Base-by-base conservation (phyloP, 2,113 vertebrate species). In the Isichthys henryi region DNA sequence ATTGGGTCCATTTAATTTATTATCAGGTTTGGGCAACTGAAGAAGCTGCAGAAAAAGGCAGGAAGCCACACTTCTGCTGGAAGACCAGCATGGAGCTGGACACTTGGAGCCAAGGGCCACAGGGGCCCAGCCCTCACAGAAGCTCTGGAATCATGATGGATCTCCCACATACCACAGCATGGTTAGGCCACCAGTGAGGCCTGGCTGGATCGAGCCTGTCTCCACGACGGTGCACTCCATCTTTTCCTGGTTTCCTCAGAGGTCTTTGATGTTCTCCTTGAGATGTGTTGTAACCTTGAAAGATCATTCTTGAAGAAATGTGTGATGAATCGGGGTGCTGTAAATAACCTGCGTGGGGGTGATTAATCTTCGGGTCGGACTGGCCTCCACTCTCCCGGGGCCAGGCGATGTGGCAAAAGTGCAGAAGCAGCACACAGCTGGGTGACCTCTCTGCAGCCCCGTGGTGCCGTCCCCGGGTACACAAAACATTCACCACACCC, bases 281-380 rank as follows among this genome's bases (percentile, higher is more conserved):
- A 83, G 70, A 80, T 50, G 48, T 86, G 92, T 91, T 53, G 92
- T 94, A 93, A 89, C 86, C 92, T 92, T 93, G 94, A 93, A 91
- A 92, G 94, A 94, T 88, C 93, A 0, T 82, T 86, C 86, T 92
- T 58, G 74, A 27, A n/a, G 93, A 88, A 86, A n/a, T n/a, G 90
- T 5, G 92, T 93, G 89, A 88, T 93, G 93, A 94, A 95, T 95
- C 94, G 93, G 93, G 80, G 58, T 89, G 88, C 90, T 27, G 82
- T 89, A 89, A 89, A 92, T 90, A 91, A 93, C 89, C 93, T 91
- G 88, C 89, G 91, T 93, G 90, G 90, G 92, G 90, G 91, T 92
- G 90, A 92, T 94, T 95, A 91, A 91, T 93, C 89, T 90, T 87
- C 90, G 89, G 0, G 19, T 21, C 88, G 27, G 1, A 90, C 86